These are phyloP conservation scores for Apotomis betuletana DNA, from an alignment of 2,888 invertebrate species.

Conservation along the genomic window DNA sequence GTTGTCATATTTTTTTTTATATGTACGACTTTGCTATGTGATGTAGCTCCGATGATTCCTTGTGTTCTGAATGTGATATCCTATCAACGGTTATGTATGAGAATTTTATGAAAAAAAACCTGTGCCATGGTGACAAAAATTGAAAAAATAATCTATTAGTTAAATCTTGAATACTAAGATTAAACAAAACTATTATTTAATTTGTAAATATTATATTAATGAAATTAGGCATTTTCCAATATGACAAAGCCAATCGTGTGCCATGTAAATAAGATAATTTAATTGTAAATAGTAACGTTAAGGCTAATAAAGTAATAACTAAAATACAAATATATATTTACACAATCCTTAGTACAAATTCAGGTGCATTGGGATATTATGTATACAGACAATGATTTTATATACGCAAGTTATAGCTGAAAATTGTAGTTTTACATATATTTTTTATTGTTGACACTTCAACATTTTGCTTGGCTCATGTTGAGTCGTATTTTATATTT, in stretches of 20 bases:
- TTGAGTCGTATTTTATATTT: slow-evolving; percentile 65
- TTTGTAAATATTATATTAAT: slow-evolving; percentile 36
- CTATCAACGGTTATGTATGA: slow-evolving; percentile 15
- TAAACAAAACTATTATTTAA: slow-evolving; percentile 1
- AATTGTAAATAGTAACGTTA: slow-evolving; percentile 52
- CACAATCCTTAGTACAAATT: slow-evolving; percentile 62
- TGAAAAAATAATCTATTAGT: slow-evolving; percentile 47
- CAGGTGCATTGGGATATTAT: slow-evolving; percentile 60
- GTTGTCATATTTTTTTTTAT: too few species aligned
- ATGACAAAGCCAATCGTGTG: slow-evolving; percentile 70
- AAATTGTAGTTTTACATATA: slow-evolving; percentile 48
- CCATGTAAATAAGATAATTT: slow-evolving; percentile 72
- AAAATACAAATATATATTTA: slow-evolving; percentile 48
- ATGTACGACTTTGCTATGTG: too few species aligned
- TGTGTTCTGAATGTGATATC: slow-evolving; percentile 23
- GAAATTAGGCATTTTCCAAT: slow-evolving; percentile 44
- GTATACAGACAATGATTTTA: slow-evolving; percentile 45
- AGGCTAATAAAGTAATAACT: too few species aligned
- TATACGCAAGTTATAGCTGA: slow-evolving; percentile 49
- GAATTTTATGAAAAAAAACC: slow-evolving; percentile 49
- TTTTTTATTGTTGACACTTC: slow-evolving; percentile 64
- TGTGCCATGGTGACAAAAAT: slow-evolving; percentile 65
- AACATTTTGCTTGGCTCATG: slow-evolving; percentile 71
- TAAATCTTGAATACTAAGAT: slow-evolving; percentile 18
- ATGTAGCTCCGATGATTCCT: slow-evolving; percentile 13